Conservation (phyloP, 53 echinoderm and acorn worm genomes). For the Astropecten irregularis region DNA sequence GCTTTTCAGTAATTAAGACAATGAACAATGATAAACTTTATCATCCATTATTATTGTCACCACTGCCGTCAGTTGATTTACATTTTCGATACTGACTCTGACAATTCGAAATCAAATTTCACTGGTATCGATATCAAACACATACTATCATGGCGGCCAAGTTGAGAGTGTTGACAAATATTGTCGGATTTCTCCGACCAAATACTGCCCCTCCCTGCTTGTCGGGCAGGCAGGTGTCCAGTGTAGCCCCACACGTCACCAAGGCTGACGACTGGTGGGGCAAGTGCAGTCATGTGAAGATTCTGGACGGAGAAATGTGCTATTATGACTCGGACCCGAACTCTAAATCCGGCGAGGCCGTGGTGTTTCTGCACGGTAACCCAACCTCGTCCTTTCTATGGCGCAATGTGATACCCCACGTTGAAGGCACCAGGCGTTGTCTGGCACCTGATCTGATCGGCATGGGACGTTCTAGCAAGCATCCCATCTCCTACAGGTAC, state of each 20-base stretch:
- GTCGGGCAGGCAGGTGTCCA: neutral
- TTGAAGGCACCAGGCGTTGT: constrained; percentile 62
- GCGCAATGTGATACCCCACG: constrained; percentile 75
- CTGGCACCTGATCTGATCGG: constrained; percentile 81
- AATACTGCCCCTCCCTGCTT: neutral
- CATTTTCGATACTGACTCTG: too few relatives aligned
- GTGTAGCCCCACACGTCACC: constrained; percentile 17
- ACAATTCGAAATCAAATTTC: too few relatives aligned
- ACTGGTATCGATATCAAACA: too few relatives aligned
- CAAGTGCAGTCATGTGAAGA: constrained; percentile 61
- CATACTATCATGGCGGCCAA: constrained; percentile 35
- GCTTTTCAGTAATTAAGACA: too few relatives aligned
- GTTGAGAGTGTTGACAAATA: neutral
- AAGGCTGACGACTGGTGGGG: constrained; percentile 75
- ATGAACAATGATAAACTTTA: too few relatives aligned
- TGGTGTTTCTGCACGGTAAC: constrained; percentile 81
- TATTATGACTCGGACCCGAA: constrained; percentile 80
- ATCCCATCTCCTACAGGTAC: constrained; percentile 61
- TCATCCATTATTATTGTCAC: too few relatives aligned
- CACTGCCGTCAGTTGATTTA: too few relatives aligned
- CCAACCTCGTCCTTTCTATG: constrained; percentile 83
- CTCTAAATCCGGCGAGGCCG: constrained; percentile 46
- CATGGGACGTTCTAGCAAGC: constrained; percentile 76
- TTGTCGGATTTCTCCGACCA: constrained; percentile 1
- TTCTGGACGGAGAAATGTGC: constrained; percentile 75